phyloP scores from a whole-genome alignment of 2,113 vertebrate species.

The Vulpes ferrilata region DNA sequence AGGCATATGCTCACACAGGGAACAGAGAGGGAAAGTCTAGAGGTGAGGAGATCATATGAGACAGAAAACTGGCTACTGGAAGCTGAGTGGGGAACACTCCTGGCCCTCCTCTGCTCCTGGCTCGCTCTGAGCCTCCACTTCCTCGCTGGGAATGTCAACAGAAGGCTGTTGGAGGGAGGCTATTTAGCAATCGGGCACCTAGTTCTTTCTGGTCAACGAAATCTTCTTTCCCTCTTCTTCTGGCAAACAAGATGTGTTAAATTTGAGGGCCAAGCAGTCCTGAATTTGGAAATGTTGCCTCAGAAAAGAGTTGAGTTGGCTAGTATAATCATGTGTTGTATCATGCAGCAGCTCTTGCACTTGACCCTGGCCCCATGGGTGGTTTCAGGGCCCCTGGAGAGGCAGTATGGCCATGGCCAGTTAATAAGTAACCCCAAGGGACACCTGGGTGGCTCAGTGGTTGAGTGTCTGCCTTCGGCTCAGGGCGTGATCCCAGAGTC shows the following conservation, averaged over 20 bases:
- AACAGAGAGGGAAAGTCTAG: not conserved
- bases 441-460: too few species aligned
- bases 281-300: not conserved
- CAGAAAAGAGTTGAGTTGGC: not conserved
- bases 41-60: not conserved
- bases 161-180: not conserved
- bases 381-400: conserved; percentile 33
- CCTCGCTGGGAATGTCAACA: not conserved
- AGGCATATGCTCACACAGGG: not conserved
- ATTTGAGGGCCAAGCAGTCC: not conserved
- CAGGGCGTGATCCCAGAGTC: too few species aligned
- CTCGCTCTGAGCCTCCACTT: not conserved
- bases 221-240: not conserved
- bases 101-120: not conserved
- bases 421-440: conserved; percentile 3
- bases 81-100: not conserved
- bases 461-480: too few species aligned
- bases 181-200: not conserved
- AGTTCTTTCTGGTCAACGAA: not conserved
- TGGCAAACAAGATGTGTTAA: not conserved
- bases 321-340: not conserved
- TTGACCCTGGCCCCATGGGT: too few species aligned
- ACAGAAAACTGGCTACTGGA: not conserved
- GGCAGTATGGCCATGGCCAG: not conserved
- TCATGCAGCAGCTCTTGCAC: not conserved